Conservation (phyloP, 2,113 vertebrate genomes). For the Sclerurus mexicanus region DNA sequence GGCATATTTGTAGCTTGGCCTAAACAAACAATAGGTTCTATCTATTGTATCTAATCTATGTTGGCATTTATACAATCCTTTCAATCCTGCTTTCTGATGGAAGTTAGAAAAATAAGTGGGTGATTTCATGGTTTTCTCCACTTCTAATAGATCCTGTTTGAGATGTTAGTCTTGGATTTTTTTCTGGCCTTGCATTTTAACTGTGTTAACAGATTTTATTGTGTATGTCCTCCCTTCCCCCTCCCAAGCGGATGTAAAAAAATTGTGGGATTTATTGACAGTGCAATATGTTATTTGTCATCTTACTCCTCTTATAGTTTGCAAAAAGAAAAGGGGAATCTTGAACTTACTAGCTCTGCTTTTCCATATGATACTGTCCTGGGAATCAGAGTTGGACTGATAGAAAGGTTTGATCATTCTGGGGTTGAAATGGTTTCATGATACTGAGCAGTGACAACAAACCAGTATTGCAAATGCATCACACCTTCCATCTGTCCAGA, state of each 20-base stretch:
- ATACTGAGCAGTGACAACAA: neutral
- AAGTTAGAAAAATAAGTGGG: slow-evolving; percentile 52
- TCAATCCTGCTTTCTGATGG: slow-evolving; percentile 31
- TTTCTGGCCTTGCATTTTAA: neutral
- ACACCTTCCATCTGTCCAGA: neutral
- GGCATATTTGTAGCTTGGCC: neutral
- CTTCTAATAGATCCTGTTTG: slow-evolving; percentile 17
- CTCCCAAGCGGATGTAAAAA: neutral
- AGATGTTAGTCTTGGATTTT: slow-evolving; percentile 36
- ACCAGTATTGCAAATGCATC: neutral
- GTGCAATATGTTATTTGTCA: neutral
- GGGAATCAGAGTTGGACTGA: neutral
- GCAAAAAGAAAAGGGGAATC: neutral
- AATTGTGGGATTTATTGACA: neutral
- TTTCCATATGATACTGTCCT: neutral
- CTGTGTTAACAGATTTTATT: slow-evolving; percentile 1
- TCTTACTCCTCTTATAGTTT: neutral
- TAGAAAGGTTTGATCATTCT: neutral
- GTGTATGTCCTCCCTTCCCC: neutral
- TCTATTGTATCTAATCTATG: slow-evolving; percentile 56
- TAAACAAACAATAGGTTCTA: slow-evolving; percentile 42
- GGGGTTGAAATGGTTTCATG: neutral
- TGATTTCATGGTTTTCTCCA: slow-evolving; percentile 59
- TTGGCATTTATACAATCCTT: slow-evolving; percentile 57
- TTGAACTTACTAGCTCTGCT: neutral